Evolutionary conservation across 2,888 invertebrate genomes (phyloP).

Genomic region (Agriopis leucophaearia): DNA sequence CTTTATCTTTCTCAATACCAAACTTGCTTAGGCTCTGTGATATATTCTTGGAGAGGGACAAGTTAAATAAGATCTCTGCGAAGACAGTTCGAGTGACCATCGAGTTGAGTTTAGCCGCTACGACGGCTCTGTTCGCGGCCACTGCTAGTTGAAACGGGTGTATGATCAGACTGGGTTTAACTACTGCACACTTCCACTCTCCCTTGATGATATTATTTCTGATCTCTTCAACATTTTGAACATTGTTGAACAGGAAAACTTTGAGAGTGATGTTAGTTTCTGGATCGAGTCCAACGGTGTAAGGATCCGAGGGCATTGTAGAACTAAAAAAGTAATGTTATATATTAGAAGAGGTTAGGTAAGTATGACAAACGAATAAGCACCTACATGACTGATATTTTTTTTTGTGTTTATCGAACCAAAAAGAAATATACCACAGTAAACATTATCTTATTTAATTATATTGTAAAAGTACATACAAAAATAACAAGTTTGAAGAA

Average conservation of each 20-base stretch:
- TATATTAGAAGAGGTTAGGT: too few relatives aligned
- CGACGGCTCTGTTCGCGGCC: slow-evolving; percentile 89
- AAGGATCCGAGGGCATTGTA: slow-evolving; percentile 59
- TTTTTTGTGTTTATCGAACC: too few relatives aligned
- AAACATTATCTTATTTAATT: too few relatives aligned
- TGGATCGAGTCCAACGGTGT: slow-evolving; percentile 73
- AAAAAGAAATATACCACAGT: too few relatives aligned
- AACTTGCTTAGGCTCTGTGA: slow-evolving; percentile 89
- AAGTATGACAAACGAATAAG: too few relatives aligned
- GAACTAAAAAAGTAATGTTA: background rate
- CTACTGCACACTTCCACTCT: slow-evolving; percentile 86
- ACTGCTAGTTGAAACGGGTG: slow-evolving; percentile 87
- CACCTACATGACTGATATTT: too few relatives aligned
- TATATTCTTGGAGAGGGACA: slow-evolving; percentile 90
- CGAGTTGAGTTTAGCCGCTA: slow-evolving; percentile 75
- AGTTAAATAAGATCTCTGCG: slow-evolving; percentile 89
- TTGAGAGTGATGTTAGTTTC: slow-evolving; percentile 73
- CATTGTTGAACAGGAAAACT: slow-evolving; percentile 85
- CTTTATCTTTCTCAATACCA: slow-evolving; percentile 80
- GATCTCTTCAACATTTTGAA: slow-evolving; percentile 86
- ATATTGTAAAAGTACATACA: too few relatives aligned
- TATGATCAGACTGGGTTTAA: slow-evolving; percentile 87
- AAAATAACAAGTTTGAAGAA: too few relatives aligned
- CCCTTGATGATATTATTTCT: slow-evolving; percentile 85
- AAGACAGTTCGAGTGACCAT: slow-evolving; percentile 88